These are phyloP conservation scores for Nothoprocta pentlandii DNA, from an alignment of 2,113 vertebrate species.

Conservation along the genomic window DNA sequence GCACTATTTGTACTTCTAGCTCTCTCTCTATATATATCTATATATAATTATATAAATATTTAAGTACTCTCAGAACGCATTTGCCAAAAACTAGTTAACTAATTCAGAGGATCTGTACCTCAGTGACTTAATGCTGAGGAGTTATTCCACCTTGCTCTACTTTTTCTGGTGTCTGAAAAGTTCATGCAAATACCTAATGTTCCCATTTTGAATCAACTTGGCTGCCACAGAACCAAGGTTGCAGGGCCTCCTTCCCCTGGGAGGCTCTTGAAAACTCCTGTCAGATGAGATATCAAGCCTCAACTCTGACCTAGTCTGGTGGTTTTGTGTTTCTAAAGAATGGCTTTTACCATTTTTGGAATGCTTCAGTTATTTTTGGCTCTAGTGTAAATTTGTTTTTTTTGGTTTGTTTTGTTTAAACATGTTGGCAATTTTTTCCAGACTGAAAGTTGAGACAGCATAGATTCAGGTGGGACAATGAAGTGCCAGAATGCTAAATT, in stretches of 20 bases:
- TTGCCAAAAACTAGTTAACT: not conserved
- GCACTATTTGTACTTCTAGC: too few species aligned
- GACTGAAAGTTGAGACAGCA: not conserved
- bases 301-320: not conserved
- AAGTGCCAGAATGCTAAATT: not conserved
- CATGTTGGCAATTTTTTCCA: not conserved
- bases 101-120: not conserved
- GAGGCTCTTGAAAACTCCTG: not conserved
- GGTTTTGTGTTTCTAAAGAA: not conserved
- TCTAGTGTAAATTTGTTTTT: not conserved
- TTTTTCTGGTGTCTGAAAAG: not conserved
- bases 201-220: not conserved
- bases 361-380: not conserved
- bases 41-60: too few species aligned
- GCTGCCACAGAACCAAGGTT: not conserved
- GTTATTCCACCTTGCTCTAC: not conserved
- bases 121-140: not conserved
- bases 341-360: not conserved
- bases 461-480: not conserved
- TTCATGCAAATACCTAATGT: not conserved
- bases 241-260: not conserved
- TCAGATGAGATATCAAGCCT: not conserved
- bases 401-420: not conserved
- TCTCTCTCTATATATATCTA: too few species aligned
- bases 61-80: rapidly evolving